Percentiles rank a stretch among this genome's conserved stretches.
Evolutionary conservation across 2,797 vertebrate genomes (phyloP).

Genomic region (Onychomys leucogaster): DNA sequence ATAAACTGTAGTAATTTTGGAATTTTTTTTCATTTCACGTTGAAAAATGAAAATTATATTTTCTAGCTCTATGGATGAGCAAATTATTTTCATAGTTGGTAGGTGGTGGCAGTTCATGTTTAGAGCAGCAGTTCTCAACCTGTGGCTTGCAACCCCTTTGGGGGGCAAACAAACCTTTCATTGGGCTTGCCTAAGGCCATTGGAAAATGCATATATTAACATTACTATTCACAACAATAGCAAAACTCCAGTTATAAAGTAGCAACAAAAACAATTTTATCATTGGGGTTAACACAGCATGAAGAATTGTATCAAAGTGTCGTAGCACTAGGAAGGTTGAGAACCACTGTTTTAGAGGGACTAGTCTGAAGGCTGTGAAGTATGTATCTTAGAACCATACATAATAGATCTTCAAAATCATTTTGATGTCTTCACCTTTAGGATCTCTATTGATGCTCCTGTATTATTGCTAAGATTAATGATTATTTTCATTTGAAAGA

Average conservation of each 20-base stretch:
- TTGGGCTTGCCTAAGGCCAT: not conserved
- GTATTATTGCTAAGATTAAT: not conserved
- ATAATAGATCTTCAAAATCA: not conserved
- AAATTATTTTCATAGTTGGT: not conserved
- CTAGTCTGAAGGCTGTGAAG: not conserved
- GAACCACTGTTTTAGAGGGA: not conserved
- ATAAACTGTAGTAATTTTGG: not conserved
- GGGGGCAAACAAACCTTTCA: not conserved
- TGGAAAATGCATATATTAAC: not conserved
- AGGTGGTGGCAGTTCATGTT: not conserved
- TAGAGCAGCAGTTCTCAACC: not conserved
- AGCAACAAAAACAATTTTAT: not conserved
- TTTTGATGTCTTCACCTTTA: not conserved
- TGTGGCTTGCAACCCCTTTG: not conserved
- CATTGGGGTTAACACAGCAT: not conserved
- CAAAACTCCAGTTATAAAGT: not conserved
- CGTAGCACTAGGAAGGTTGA: not conserved
- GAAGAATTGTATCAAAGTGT: not conserved
- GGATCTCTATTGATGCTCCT: fast-evolving
- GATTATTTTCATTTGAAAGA: not conserved
- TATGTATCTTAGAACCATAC: not conserved
- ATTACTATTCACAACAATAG: not conserved
- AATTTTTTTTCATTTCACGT: not conserved
- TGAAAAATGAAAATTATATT: not conserved
- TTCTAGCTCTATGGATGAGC: not conserved